Base-by-base conservation (phyloP, 2,797 vertebrate genomes). In the Ibycter americanus region DNA sequence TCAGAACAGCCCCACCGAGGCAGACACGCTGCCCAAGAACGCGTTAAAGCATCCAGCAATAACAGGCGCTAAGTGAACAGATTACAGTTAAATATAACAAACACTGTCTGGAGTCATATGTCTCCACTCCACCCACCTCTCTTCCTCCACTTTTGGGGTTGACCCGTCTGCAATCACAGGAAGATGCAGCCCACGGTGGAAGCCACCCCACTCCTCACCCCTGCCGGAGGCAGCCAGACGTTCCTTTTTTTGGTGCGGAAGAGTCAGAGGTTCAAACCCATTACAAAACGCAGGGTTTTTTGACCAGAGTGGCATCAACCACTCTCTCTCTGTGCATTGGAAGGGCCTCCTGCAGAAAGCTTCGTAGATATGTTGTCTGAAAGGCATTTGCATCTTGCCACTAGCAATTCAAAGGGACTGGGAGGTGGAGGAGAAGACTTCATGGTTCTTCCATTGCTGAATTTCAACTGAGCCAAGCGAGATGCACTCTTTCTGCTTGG, bases 311-410 rank as follows among this genome's bases (percentile, higher is more conserved):
- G 42, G 36, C 26, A 83, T 13, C 49, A 59, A 36, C 14, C 73
- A 42, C 52, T 36, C 29, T 44, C 23, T 22, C 15, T 27, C 46
- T 4, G 27, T 6, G 26, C 0, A 1, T 2, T 55, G 52, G 12
- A 87, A 66, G n/a, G 25, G 36, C 3, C 16, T 70, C 78, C 27
- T 47, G 68, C 25, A 59, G 63, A 49, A 76, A 13, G 9, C 11
- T 72, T 47, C 26, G 49, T 15, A 58, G 59, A 34, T 31, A 49
- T 0, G 0, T 16, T 16, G 38, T 32, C 44, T 29, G 61, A 65
- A 73, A 49, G 38, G 47, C 2, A 0, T 21, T 34, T 4, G 0
- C 32, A 11, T 34, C 80, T 49, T 62, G 26, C 36, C 36, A 20
- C 34, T 14, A 44, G 59, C 46, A 78, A n/a, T 54, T n/a, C 34